A percentile compares a stretch with the other conserved stretches of the same genome.
Evolutionary conservation across 2,888 invertebrate species (phyloP).

Genomic region (Lithophane ornitopus): DNA sequence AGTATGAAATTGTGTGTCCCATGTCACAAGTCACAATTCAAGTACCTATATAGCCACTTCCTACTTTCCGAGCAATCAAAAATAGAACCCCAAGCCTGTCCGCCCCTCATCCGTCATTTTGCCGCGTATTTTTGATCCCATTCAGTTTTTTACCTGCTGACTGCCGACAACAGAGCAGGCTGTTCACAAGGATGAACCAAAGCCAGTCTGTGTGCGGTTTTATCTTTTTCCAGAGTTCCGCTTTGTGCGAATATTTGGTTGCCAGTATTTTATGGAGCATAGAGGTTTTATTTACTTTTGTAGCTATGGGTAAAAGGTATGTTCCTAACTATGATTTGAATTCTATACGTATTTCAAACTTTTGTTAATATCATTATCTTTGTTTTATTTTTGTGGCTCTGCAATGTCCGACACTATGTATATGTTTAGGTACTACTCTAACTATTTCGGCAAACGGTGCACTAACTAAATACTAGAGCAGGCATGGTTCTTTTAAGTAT

Average conservation of each 20-base stretch:
- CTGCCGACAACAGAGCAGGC: constrained; percentile 17
- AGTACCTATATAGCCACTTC: background rate
- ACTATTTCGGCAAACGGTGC: background rate
- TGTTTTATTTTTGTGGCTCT: background rate
- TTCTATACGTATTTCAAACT: constrained; percentile 1
- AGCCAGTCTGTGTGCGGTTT: constrained; percentile 26
- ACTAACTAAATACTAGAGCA: background rate
- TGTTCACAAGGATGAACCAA: constrained; percentile 36
- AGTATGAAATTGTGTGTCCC: background rate
- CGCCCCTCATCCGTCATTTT: constrained; percentile 24
- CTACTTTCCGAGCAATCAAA: constrained; percentile 12
- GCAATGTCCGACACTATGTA: background rate
- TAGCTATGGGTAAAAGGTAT: background rate
- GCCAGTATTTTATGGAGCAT: constrained; percentile 33
- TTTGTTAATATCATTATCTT: background rate
- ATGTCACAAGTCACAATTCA: background rate
- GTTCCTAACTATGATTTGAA: background rate
- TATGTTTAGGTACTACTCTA: no score
- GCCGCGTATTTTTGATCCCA: constrained; percentile 35
- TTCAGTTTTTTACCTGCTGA: constrained; percentile 52
- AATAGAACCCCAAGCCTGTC: constrained; percentile 3
- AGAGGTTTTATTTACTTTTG: constrained; percentile 37
- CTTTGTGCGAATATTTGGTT: constrained; percentile 45
- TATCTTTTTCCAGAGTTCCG: constrained; percentile 34
- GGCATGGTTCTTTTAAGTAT: background rate